Percentiles rank a stretch among this genome's conserved stretches.
Conservation (phyloP, 2,113 vertebrate species). For the Oceanodroma tethys region DNA sequence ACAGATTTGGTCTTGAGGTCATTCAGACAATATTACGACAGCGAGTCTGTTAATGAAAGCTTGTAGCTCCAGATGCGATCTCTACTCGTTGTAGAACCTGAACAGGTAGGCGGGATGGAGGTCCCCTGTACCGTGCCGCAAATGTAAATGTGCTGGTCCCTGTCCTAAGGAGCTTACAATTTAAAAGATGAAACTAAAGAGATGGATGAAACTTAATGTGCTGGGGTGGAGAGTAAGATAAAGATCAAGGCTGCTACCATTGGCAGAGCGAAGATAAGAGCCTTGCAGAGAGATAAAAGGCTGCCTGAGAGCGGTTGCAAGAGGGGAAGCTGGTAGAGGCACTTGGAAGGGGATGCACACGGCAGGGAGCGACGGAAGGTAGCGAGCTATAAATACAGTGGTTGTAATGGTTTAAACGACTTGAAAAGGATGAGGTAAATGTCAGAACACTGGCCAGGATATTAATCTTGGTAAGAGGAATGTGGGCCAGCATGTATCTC, state of each 20-base stretch:
- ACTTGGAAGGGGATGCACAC: not conserved
- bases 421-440: constrained; percentile 54
- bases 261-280: constrained; percentile 12
- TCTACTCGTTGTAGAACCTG: not conserved
- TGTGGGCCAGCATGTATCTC: constrained; percentile 25
- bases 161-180: not conserved
- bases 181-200: constrained; percentile 10
- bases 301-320: not conserved
- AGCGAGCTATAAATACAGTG: constrained; percentile 20
- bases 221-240: constrained; percentile 10
- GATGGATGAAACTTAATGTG: constrained; percentile 25
- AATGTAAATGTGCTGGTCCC: not conserved
- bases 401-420: constrained; percentile 20
- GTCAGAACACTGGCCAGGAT: constrained; percentile 35
- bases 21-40: not conserved
- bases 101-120: not conserved
- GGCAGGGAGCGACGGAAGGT: not conserved
- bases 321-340: not conserved
- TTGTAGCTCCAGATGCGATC: not conserved
- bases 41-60: not conserved
- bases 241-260: constrained; percentile 30
- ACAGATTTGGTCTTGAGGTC: not conserved
- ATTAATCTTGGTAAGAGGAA: constrained; percentile 47
- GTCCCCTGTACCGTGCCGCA: not conserved
- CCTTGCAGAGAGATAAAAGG: not conserved